Base-by-base conservation (phyloP, 2,888 invertebrate species). In the Phengaris arion region DNA sequence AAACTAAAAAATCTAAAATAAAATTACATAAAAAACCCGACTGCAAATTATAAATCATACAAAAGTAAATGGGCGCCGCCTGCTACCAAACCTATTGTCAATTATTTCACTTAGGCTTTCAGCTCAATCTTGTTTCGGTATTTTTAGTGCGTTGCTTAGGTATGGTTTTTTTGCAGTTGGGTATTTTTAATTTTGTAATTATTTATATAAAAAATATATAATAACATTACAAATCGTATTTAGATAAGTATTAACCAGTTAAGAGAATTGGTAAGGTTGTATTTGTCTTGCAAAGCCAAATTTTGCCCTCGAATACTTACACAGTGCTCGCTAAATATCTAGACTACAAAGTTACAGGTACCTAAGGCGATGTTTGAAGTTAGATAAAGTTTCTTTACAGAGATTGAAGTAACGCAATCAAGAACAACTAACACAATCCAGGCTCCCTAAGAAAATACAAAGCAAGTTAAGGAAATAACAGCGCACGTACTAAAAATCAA, bases 401-500 rank as follows among this genome's bases (percentile, higher is more conserved):
- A 70, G 75, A 75, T 70, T 75, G 51, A 51, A 70, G 75, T 75
- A 75, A 75, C 51, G 57, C 59, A 75, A 75, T 75, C 74, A 75
- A 68, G 73, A 78, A 78, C 76, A 76, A 75, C 48, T 74, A 76
- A 77, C 75, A 68, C 75, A 78, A 78, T 76, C 75, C 52, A 68
- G 68, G 22, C 75, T 75, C 68, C 22, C 54, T 54, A 22, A 70
- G 75, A 57, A 69, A 74, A 75, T 51, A 76, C 68, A 76, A 68
- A 77, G 74, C 59, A 15, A 72, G 75, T 72, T 54, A 74, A 74
- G 77, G 74, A 77, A 78, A 74, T 73, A 74, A 73, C 76, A 75
- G 69, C 48, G 73, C 75, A 77, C 74, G 77, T 75, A 78, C 57
- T 51, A 68, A 64, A 78, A 79, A 78, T 79, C 78, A 76, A 79